phyloP scores from a whole-genome alignment of 2,113 vertebrate genomes.

The Protobothrops flavoviridis region DNA sequence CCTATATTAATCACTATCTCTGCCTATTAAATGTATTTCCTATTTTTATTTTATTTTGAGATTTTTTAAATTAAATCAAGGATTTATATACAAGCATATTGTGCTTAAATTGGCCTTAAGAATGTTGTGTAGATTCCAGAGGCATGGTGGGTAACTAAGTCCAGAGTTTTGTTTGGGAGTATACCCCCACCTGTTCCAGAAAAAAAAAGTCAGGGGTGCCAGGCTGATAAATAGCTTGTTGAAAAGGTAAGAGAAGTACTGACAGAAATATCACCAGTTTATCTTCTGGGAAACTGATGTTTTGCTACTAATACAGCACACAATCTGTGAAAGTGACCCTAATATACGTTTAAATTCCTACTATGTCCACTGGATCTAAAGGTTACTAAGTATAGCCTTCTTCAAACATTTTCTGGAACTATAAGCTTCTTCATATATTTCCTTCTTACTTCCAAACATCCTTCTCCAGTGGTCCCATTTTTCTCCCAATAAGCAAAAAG shows the following conservation, averaged over 20 bases:
- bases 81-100: background rate
- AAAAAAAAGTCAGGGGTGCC: background rate
- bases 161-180: background rate
- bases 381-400: background rate
- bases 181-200: background rate
- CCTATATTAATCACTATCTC: background rate
- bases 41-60: background rate
- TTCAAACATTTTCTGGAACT: background rate
- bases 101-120: background rate
- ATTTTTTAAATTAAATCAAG: background rate
- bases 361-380: background rate
- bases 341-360: background rate
- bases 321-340: background rate
- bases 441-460: background rate
- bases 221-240: background rate
- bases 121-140: background rate
- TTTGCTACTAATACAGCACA: background rate
- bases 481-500: background rate
- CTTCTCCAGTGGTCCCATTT: background rate
- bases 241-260: background rate
- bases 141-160: background rate
- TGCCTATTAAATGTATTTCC: background rate
- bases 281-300: background rate
- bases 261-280: background rate
- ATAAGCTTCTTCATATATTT: background rate